These are phyloP conservation scores for Ia io DNA, from an alignment of 2,113 vertebrate genomes.

Conservation along the genomic window DNA sequence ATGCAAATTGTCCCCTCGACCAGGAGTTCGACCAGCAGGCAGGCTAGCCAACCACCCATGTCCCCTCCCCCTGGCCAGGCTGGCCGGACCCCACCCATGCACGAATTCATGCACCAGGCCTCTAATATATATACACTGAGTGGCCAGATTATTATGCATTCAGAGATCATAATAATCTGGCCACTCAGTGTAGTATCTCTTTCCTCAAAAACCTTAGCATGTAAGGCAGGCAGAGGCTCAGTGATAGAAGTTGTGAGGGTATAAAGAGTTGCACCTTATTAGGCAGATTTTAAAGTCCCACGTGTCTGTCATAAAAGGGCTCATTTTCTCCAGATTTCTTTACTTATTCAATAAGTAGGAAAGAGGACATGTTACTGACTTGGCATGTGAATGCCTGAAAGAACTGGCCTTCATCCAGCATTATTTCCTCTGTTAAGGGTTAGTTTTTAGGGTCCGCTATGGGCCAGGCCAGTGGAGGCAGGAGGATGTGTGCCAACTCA, in stretches of 20 bases:
- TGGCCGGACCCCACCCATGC: too few species aligned
- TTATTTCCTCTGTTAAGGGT: background rate
- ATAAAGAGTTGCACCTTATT: background rate
- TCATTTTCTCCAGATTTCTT: constrained; percentile 28
- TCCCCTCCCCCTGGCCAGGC: too few species aligned
- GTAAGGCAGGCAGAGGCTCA: background rate
- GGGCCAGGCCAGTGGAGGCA: background rate
- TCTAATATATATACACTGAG: too few species aligned
- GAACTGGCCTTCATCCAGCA: background rate
- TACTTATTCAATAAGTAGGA: background rate
- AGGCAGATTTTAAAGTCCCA: background rate
- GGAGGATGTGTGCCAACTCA: background rate
- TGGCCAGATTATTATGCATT: too few species aligned
- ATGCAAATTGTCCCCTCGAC: too few species aligned
- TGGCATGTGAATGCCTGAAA: background rate
- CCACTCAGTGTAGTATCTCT: background rate
- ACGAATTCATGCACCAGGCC: too few species aligned
- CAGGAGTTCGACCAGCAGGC: too few species aligned
- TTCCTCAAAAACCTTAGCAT: background rate
- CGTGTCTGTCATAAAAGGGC: background rate
- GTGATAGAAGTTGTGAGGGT: background rate
- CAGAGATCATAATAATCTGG: too few species aligned
- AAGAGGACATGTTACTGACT: background rate
- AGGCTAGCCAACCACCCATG: too few species aligned
- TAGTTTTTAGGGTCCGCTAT: background rate